A percentile compares a stretch with the other conserved stretches of the same genome.
phyloP scores from a whole-genome alignment of 2,888 invertebrate genomes.

The Deilephila porcellus region DNA sequence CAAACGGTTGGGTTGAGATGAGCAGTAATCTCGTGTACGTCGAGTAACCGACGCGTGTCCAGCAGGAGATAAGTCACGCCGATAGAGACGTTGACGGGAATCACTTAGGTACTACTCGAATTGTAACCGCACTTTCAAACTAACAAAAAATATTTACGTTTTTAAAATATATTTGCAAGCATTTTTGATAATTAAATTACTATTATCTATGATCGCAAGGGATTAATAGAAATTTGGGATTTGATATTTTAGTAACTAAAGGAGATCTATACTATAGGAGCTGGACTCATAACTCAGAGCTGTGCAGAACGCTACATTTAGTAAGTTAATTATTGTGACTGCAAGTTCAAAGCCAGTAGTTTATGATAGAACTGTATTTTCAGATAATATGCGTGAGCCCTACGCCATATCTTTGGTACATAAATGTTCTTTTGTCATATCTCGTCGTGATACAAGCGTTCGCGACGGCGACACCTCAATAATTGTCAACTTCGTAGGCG shows the following conservation, averaged over 20 bases:
- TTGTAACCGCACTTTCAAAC: constrained; percentile 11
- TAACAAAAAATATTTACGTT: too few relatives aligned
- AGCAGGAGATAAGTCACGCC: constrained; percentile 47
- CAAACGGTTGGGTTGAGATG: neutral
- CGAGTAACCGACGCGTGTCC: constrained; percentile 56
- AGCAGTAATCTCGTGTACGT: constrained; percentile 52
- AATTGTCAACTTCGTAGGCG: neutral
- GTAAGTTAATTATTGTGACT: too few relatives aligned
- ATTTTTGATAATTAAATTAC: too few relatives aligned
- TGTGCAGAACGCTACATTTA: too few relatives aligned
- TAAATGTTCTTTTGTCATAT: constrained; percentile 23
- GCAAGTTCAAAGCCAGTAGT: neutral
- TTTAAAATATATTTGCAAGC: too few relatives aligned
- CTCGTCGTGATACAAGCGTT: constrained; percentile 9
- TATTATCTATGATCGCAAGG: too few relatives aligned
- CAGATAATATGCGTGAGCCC: neutral
- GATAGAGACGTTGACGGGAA: neutral
- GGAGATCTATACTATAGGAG: too few relatives aligned
- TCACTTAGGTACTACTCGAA: neutral
- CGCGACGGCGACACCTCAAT: constrained; percentile 19
- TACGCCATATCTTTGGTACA: neutral
- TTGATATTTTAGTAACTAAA: too few relatives aligned
- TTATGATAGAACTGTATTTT: neutral
- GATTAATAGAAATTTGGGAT: too few relatives aligned
- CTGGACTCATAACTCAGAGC: too few relatives aligned